These are phyloP conservation scores for Tinea trinotella DNA, from an alignment of 2,888 invertebrate genomes.

Conservation along the genomic window DNA sequence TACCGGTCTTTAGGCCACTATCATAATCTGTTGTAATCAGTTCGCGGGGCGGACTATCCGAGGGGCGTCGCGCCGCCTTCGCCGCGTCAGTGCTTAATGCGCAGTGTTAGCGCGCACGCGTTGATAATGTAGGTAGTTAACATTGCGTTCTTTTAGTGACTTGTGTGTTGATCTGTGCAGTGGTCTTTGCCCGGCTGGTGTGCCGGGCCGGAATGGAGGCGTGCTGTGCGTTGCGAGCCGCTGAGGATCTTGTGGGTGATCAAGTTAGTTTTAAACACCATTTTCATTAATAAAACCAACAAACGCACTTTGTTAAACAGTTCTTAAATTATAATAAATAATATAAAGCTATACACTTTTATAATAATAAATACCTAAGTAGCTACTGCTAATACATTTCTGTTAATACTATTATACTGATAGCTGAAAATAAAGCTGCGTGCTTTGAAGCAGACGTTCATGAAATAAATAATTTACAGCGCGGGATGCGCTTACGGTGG, in stretches of 20 bases:
- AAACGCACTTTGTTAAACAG: too few relatives aligned
- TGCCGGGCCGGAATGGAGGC: constrained; percentile 59
- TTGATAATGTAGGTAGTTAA: constrained; percentile 12
- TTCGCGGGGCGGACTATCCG: constrained; percentile 12
- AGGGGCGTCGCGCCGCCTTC: constrained; percentile 13
- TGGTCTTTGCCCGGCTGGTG: constrained; percentile 36
- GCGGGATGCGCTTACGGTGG: too few relatives aligned
- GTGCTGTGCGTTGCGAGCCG: constrained; percentile 60
- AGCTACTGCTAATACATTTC: too few relatives aligned
- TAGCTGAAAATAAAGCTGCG: too few relatives aligned
- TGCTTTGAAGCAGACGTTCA: too few relatives aligned
- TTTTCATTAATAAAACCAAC: neutral
- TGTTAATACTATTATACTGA: too few relatives aligned
- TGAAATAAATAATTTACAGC: too few relatives aligned
- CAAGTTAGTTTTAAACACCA: constrained; percentile 41
- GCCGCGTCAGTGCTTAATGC: constrained; percentile 14
- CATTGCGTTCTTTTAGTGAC: constrained; percentile 5
- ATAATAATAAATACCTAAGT: too few relatives aligned
- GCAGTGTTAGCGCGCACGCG: constrained; percentile 17
- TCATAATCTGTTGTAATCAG: constrained; percentile 10
- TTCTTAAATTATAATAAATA: neutral
- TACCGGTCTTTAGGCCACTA: constrained; percentile 4
- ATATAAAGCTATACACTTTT: too few relatives aligned
- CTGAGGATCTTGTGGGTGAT: constrained; percentile 67
- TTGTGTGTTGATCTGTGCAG: constrained; percentile 16